Evolutionary conservation across 2,888 invertebrate genomes (phyloP).

Genomic region (Schrankia costaestrigalis): DNA sequence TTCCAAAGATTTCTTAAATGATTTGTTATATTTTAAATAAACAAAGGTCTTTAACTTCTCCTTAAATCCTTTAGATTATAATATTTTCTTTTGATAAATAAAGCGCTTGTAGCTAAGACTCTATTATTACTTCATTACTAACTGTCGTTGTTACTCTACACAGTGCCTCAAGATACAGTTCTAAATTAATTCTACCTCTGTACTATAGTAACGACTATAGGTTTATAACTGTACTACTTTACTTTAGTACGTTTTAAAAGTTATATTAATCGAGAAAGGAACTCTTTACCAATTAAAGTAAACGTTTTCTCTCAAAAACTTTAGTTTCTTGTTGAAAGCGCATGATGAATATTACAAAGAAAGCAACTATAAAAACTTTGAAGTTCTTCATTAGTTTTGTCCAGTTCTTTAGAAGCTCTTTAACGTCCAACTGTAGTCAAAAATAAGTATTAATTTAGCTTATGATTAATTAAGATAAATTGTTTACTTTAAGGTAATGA

Average conservation of each 20-base stretch:
- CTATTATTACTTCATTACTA: constrained; percentile 52
- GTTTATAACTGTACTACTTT: too few relatives aligned
- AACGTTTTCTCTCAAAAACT: constrained; percentile 3
- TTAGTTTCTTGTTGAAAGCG: neutral
- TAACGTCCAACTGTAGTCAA: too few relatives aligned
- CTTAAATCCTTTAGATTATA: constrained; percentile 38
- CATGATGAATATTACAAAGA: constrained; percentile 2
- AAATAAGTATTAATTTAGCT: too few relatives aligned
- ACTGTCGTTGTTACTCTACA: constrained; percentile 38
- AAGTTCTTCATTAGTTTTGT: too few relatives aligned
- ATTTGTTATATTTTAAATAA: too few relatives aligned
- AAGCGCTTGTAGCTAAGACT: constrained; percentile 45
- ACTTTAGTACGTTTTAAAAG: constrained; percentile 6
- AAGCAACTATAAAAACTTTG: neutral
- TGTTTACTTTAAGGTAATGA: too few relatives aligned
- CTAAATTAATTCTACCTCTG: constrained; percentile 36
- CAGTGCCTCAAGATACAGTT: constrained; percentile 31
- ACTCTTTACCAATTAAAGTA: constrained; percentile 1
- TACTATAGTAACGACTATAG: constrained; percentile 4
- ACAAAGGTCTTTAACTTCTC: too few relatives aligned
- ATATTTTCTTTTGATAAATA: constrained; percentile 59
- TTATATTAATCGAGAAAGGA: constrained; percentile 8
- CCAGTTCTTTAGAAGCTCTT: too few relatives aligned
- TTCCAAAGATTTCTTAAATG: too few relatives aligned
- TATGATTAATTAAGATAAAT: too few relatives aligned